Conservation (phyloP, 2,113 vertebrate species). For the Passer montanus region DNA sequence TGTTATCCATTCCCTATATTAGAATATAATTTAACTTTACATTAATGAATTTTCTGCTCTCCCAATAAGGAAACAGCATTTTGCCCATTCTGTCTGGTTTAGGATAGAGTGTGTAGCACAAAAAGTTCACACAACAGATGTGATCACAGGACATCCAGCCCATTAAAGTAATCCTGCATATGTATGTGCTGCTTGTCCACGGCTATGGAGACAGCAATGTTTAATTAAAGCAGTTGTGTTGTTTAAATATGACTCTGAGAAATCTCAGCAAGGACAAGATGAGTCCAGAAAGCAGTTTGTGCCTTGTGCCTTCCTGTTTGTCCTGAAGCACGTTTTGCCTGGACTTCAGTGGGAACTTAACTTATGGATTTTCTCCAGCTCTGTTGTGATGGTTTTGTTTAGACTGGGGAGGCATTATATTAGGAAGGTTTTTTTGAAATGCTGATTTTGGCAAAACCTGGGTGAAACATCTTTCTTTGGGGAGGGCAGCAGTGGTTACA, state of each 20-base stretch:
- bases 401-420: background rate
- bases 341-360: conserved; percentile 49
- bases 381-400: background rate
- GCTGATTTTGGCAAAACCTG: background rate
- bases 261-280: conserved; percentile 41
- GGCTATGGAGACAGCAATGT: background rate
- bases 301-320: conserved; percentile 47
- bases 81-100: background rate
- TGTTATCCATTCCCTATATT: background rate
- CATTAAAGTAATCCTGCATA: background rate
- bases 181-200: background rate
- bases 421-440: background rate
- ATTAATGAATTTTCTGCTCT: background rate
- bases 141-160: background rate
- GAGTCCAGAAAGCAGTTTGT: conserved; percentile 22
- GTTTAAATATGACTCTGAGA: conserved; percentile 15
- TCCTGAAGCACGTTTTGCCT: conserved; percentile 40
- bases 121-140: background rate
- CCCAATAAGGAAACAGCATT: background rate
- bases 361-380: conserved; percentile 36
- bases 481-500: background rate
- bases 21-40: background rate
- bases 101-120: background rate
- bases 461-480: background rate
- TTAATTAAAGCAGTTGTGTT: conserved; percentile 15